Percentiles rank a stretch among this genome's conserved stretches.
phyloP scores from a whole-genome alignment of 92 coral and sea anemone species.

The Phenganax marumi region DNA sequence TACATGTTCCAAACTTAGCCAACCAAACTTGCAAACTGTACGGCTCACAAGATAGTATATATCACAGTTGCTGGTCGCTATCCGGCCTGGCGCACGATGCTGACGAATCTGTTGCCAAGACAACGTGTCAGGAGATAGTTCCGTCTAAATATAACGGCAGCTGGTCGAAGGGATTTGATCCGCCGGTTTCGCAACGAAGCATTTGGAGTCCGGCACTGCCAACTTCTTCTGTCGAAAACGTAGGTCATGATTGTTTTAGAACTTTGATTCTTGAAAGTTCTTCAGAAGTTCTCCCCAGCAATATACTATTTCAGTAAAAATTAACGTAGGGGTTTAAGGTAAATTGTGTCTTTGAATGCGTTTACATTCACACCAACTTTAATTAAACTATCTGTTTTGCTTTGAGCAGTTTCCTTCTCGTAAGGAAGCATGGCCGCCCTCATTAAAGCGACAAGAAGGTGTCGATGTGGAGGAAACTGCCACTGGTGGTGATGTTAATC shows the following conservation, averaged over 20 bases:
- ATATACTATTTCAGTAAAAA: too few species aligned
- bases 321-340: too few species aligned
- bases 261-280: background rate
- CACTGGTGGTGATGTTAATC: background rate
- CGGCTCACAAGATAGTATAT: slow-evolving; percentile 92
- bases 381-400: background rate
- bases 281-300: too few species aligned
- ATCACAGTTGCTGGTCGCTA: slow-evolving; percentile 96
- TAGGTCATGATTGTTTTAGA: slow-evolving; percentile 1
- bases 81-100: slow-evolving; percentile 62
- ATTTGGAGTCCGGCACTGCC: slow-evolving; percentile 38
- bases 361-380: too few species aligned
- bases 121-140: background rate
- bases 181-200: slow-evolving; percentile 11
- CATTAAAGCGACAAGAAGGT: slow-evolving; percentile 33
- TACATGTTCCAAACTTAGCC: slow-evolving; percentile 38
- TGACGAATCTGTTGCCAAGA: slow-evolving; percentile 9
- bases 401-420: background rate
- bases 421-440: slow-evolving; percentile 34
- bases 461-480: slow-evolving; percentile 9
- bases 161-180: slow-evolving; percentile 35
- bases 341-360: too few species aligned
- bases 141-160: slow-evolving; percentile 1
- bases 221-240: slow-evolving; percentile 5
- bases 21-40: slow-evolving; percentile 60